Evolutionary conservation across 2,113 vertebrate species (phyloP), one percentile per base, ranked within the genome.

Genomic region (Neolamprologus fasciatus): DNA sequence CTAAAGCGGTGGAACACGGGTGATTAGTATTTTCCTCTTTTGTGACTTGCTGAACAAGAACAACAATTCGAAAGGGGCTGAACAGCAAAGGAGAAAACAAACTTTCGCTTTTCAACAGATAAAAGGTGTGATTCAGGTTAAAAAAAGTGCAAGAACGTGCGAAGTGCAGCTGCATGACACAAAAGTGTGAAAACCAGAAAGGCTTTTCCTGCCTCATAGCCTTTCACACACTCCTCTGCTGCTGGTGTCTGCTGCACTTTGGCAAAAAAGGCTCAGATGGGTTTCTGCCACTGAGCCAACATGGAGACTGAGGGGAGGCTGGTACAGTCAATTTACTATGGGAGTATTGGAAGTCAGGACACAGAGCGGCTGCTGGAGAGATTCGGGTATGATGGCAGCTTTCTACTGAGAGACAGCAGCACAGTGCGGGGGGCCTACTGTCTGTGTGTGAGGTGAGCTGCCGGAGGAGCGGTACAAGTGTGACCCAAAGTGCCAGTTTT

Each of bases 391-490:
- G 96, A 97, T 1, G 96, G 96, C 37, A 96, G 95, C 84, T 97
- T 95, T 84, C 89, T 97, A 61, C 84, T 95, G 26, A 93, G 96
- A 31, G 96, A 97, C 93, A 97, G 96, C 33, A 90, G 94, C 71
- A 97, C 93, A 2, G 83, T 96, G 51, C 87, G 7, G 0, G 96
- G 94, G 13, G 92, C 89, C 35, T 94, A 89, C 76, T 97, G 96
- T 31, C 91, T 97, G n/a, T 97, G 96, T 50, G 95, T 96, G 80
- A 95, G 96, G 96, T 97, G 92, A 91, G 94, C 90, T 53, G 35
- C 3, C 5, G 8, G 40, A 19, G 45, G 73, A 51, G 45, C 45
- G 17, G 26, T 31, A n/a, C 73, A 47, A 31, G 2, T 50, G 26
- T 7, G 12, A 13, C 9, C 6, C 4, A 40, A 23, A 16, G 37